Percentiles rank a stretch among this genome's conserved stretches.
Evolutionary conservation across 2,888 invertebrate genomes (phyloP).

Genomic region (Drosophila quinaria): DNA sequence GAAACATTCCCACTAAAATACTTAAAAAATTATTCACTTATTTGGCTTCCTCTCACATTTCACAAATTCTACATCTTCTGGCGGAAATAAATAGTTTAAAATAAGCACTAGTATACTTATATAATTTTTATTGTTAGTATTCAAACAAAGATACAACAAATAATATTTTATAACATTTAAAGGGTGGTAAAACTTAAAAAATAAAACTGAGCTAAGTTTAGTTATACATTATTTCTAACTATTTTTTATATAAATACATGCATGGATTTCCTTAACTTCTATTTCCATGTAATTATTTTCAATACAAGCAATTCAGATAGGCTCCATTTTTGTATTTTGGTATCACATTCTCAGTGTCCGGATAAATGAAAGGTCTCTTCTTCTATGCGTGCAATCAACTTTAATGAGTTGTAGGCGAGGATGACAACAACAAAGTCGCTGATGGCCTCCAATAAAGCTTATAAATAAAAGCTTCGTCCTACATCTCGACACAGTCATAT

Average conservation of each 20-base stretch:
- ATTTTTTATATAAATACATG: no score
- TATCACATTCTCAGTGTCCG: neutral
- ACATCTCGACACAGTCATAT: constrained; percentile 30
- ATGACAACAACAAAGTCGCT: constrained; percentile 35
- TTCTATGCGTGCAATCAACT: constrained; percentile 48
- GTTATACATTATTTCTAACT: no score
- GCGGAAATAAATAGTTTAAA: no score
- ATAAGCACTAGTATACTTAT: no score
- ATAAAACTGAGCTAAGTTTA: no score
- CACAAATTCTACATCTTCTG: no score
- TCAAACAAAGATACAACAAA: no score
- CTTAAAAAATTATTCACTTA: neutral
- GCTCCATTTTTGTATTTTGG: neutral
- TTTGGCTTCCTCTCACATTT: neutral
- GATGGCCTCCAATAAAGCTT: constrained; percentile 60
- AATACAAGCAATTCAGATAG: neutral
- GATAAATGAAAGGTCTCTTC: neutral
- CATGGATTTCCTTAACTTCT: neutral
- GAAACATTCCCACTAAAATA: neutral
- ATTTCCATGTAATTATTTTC: neutral
- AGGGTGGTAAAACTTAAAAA: no score
- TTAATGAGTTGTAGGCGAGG: constrained; percentile 49
- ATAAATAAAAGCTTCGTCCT: constrained; percentile 54
- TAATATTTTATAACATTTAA: no score
- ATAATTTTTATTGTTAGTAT: no score